Percentiles rank a stretch among this genome's conserved stretches.
Evolutionary conservation across 2,888 invertebrate species (phyloP).

Genomic region (Drosophila picticornis): DNA sequence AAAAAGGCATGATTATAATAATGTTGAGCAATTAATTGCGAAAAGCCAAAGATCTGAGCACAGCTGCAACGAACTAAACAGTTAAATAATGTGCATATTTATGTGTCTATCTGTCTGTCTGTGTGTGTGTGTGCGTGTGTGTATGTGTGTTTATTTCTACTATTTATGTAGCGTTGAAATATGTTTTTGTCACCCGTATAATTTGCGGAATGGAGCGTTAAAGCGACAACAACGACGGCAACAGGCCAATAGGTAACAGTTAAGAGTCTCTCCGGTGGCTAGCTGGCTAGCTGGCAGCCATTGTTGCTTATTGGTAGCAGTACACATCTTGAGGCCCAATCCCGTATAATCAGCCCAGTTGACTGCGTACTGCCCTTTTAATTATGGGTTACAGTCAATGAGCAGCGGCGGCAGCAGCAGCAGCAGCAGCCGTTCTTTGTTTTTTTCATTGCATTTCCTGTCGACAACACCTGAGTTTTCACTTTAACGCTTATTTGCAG

Average conservation of each 20-base stretch:
- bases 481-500: constrained; percentile 76
- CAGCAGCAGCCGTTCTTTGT: constrained; percentile 27
- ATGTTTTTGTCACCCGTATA: constrained; percentile 82
- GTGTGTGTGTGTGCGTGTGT: constrained; percentile 3
- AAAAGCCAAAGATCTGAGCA: constrained; percentile 56
- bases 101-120: constrained; percentile 9
- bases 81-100: constrained; percentile 43
- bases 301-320: constrained; percentile 38
- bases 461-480: constrained; percentile 72
- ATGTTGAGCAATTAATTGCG: constrained; percentile 79
- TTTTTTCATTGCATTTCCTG: constrained; percentile 73
- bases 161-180: constrained; percentile 65
- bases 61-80: constrained; percentile 69
- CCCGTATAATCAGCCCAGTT: constrained; percentile 73
- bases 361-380: constrained; percentile 66
- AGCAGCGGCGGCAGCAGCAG: constrained; percentile 52
- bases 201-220: constrained; percentile 74
- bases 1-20: constrained; percentile 71
- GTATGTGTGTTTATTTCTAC: constrained; percentile 46
- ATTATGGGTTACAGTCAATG: constrained; percentile 79
- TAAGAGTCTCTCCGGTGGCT: constrained; percentile 24
- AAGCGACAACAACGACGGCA: constrained; percentile 72
- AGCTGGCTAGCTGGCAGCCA: constrained; percentile 36
- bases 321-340: constrained; percentile 74
- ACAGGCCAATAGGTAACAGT: constrained; percentile 28